Evolutionary conservation across 2,888 invertebrate genomes (phyloP), one percentile per base, ranked within the genome.

Genomic region (Scaptomyza tumidula): DNA sequence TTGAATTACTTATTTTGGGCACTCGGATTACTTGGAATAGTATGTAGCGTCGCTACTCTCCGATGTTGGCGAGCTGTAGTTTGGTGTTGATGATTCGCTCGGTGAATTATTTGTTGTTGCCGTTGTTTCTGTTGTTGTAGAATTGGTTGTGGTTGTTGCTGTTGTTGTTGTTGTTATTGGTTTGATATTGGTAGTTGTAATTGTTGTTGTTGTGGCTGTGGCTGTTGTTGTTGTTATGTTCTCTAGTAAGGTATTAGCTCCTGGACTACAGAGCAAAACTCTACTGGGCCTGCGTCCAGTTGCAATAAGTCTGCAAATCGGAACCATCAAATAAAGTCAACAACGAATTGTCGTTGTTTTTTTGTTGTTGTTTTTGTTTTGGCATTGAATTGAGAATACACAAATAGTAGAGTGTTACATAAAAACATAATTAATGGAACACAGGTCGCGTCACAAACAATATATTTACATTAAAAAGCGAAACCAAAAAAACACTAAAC

Each of bases 211-310:
- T 73, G 65, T 50, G 57, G 58, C 58, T 57, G 56, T 57, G 50
- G 45, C 61, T 66, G 66, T 64, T 60, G 69, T 65, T 66, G 64
- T 68, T 61, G 49, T 56, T 70, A 69, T 69, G 62, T 72, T 79
- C 67, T 84, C 81, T 81, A 84, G 79, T 68, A 86, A 85, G 79
- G 82, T 90, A 71, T 66, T 67, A 53, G 88, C 78, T 74, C 80
- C 83, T 77, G 90, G 89, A 81, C 88, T 90, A 88, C 89, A 87
- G 84, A 88, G 86, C 78, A 91, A 85, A 74, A 90, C 63, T 90
- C 88, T 90, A 91, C 92, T 92, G 75, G 92, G 91, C 75, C 92
- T 91, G 89, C 92, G 92, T 88, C 92, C 92, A 84, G 90, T 92
- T 74, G 90, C 89, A 86, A 92, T 90, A 53, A 92, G 92, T 90